Evolutionary conservation across 1,140 invertebrate genomes (phyloP), one percentile per base, ranked within the genome.

Genomic region (Brevipalpus yothersi): DNA sequence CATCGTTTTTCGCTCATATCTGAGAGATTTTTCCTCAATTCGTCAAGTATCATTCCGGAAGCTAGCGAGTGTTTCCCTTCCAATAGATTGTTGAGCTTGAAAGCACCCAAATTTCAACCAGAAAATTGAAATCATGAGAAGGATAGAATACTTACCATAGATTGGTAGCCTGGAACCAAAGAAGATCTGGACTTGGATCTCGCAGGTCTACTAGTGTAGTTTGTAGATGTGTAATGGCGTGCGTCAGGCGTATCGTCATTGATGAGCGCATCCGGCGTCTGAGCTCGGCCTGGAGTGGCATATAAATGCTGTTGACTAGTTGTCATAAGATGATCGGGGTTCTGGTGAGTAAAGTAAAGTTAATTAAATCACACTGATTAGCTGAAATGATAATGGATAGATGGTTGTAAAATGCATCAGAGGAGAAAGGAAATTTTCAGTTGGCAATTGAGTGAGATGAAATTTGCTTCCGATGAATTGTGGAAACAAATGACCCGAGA

Each of bases 231-330:
- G 40, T 56, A 56, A 47, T 60, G 59, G n/a, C 59, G 59, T 23
- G 59, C 19, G 23, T 60, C 54, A 51, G 21, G 15, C 8, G 21
- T 11, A 60, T 60, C 59, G 13, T 56, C 53, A 17, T 49, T 51
- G 13, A 60, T 19, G n/a, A 60, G 41, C 31, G 41, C 41, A 17
- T 55, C 59, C 1, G 59, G 53, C 15, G 59, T 56, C 13, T 40
- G 19, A 15, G 62, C 61, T 56, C 61, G 58, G 47, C 39, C 40
- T 15, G 61, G 61, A 21, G 61, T 62, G 4, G 61, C 61, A 43
- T 62, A 62, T 19, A 62, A 53, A 21, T 58, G 61, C 19, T 60
- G 59, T 19, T 56, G 53, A 60, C 53, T 60, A 60, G 53, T 45
- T 17, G 54, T 21, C 59, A 60, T 56, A 19, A 58, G 31, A 31